Base-by-base conservation (phyloP, 2,113 vertebrate species). In the Neodon shergylaensis region DNA sequence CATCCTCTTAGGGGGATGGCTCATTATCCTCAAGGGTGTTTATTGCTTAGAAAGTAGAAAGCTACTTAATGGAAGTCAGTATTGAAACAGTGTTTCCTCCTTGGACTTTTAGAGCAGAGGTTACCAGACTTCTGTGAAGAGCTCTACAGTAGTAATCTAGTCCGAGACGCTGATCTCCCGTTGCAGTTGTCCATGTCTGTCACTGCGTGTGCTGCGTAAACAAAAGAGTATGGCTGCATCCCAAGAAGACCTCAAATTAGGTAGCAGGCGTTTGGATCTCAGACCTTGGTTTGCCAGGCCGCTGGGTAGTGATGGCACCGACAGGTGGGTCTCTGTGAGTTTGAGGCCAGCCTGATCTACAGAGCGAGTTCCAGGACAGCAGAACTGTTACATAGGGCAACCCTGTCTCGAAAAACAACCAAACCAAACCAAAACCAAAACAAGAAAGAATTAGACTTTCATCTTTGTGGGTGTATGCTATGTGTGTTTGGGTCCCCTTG, bases 21-120 rank as follows among this genome's bases (percentile, higher is more conserved):
- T 33, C 19, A 8, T 79, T 77, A 84, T 94, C 33, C 26, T n/a
- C 39, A 26, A 72, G 7, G 65, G 84, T 87, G 61, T 24, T 91
- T 74, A 66, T 84, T 96, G 33, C 63, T 92, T 93, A 87, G 77
- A 95, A 92, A 68, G 21, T 92, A 65, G 70, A 90, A 52, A 19
- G 54, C 13, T 61, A 0, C 4, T 7, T 68, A 36, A 44, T 77
- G 36, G 54, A 94, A 91, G 52, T 93, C n/a, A 52, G 1, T 54
- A 33, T 72, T 85, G 49, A 91, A 73, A 42, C 39, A 39, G 0
- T 68, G 5, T 49, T 88, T 90, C 72, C 77, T 68, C 79, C 95
- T 33, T 68, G 72, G 82, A 79, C 89, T 81, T 42, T 3, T 68
- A 42, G 33, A 85, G 44, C 76, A 92, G 61, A 92, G 19, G 2